Evolutionary conservation across 2,888 invertebrate species (phyloP).

Genomic region (Copidosoma aretas): DNA sequence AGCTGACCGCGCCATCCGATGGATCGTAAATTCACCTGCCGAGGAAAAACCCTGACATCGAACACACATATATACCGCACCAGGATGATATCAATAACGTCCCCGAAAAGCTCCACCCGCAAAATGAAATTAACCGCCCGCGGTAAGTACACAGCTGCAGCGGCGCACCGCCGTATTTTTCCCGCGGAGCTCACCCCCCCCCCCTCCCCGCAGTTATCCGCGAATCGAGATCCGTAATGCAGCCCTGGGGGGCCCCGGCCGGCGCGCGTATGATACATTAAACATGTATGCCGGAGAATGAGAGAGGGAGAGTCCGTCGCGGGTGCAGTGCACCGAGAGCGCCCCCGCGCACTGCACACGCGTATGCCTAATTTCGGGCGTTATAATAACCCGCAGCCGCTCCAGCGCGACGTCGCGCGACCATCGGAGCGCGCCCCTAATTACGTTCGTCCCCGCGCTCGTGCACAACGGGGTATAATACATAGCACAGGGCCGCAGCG

Average conservation of each 20-base stretch:
- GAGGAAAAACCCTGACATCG: too few relatives aligned
- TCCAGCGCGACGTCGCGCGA: conserved; percentile 44
- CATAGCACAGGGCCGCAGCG: conserved; percentile 18
- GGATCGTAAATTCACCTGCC: too few relatives aligned
- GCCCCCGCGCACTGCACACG: not conserved
- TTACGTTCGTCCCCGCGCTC: conserved; percentile 48
- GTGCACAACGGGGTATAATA: conserved; percentile 35
- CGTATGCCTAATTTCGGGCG: too few relatives aligned
- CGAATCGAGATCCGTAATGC: conserved; percentile 58
- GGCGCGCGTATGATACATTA: conserved; percentile 55
- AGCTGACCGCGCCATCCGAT: too few relatives aligned
- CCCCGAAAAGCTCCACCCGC: conserved; percentile 13
- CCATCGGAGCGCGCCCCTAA: conserved; percentile 52
- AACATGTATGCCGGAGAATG: conserved; percentile 48
- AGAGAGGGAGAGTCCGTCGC: conserved; percentile 27
- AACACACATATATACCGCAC: too few relatives aligned
- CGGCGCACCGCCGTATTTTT: too few relatives aligned
- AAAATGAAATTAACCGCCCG: conserved; percentile 34
- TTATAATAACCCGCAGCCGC: conserved; percentile 15
- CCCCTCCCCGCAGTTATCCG: not conserved
- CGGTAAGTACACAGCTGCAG: too few relatives aligned
- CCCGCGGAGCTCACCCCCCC: too few relatives aligned
- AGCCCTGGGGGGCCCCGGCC: conserved; percentile 54
- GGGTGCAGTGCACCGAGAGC: conserved; percentile 24
- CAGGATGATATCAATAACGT: too few relatives aligned